Percentiles rank a stretch among this genome's conserved stretches.
phyloP scores from a whole-genome alignment of 2,888 invertebrate species.

The Drosophila siamana region DNA sequence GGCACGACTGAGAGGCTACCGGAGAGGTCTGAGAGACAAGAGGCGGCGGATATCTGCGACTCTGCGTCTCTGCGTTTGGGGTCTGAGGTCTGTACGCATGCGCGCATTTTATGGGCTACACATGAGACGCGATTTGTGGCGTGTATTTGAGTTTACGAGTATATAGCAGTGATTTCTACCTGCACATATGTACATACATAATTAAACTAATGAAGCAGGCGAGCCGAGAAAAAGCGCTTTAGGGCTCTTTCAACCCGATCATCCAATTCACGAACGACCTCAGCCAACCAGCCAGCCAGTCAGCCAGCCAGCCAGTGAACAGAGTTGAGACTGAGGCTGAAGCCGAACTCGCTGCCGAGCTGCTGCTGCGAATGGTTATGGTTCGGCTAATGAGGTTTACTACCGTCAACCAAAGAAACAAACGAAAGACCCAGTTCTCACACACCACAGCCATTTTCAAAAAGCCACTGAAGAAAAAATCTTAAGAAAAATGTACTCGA shows the following conservation, averaged over 20 bases:
- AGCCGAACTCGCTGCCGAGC: slow-evolving; percentile 17
- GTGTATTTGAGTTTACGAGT: not conserved
- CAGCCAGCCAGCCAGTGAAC: too few species aligned
- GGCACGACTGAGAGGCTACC: slow-evolving; percentile 40
- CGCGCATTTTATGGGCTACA: slow-evolving; percentile 21
- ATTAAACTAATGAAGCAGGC: slow-evolving; percentile 77
- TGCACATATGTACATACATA: slow-evolving; percentile 36
- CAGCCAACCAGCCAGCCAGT: too few species aligned
- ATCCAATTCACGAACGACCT: slow-evolving; percentile 32
- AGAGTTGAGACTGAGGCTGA: slow-evolving; percentile 16
- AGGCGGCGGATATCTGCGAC: slow-evolving; percentile 12
- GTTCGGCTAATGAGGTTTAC: slow-evolving; percentile 78
- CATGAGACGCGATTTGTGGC: slow-evolving; percentile 1
- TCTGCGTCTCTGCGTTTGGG: not conserved
- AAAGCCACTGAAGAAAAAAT: slow-evolving; percentile 30
- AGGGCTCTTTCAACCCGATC: slow-evolving; percentile 29
- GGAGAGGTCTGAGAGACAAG: slow-evolving; percentile 4
- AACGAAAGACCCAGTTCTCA: slow-evolving; percentile 78
- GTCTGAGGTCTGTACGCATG: slow-evolving; percentile 19
- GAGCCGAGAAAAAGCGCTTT: slow-evolving; percentile 22
- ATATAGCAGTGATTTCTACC: slow-evolving; percentile 33
- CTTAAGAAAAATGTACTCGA: slow-evolving; percentile 64
- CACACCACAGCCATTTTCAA: slow-evolving; percentile 69
- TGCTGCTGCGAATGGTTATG: slow-evolving; percentile 21
- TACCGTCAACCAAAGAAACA: slow-evolving; percentile 64